Percentiles rank a stretch among this genome's conserved stretches.
Conservation (phyloP, 2,888 invertebrate species). For the Dugesia japonica region DNA sequence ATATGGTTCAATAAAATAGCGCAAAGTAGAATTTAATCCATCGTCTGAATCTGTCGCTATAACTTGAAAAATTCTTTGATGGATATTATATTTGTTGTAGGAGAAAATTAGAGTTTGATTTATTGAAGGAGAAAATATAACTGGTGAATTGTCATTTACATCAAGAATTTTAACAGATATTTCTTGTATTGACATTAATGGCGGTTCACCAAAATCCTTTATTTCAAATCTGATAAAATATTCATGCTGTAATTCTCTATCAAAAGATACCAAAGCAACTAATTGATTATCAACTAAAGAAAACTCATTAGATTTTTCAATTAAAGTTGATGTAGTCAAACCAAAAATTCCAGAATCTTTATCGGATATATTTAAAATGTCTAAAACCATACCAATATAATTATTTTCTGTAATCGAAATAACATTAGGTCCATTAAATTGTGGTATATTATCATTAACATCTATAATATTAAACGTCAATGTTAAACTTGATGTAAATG, state of each 20-base stretch:
- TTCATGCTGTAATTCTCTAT: neutral
- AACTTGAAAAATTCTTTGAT: neutral
- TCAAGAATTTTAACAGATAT: neutral
- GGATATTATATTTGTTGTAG: neutral
- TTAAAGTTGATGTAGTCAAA: neutral
- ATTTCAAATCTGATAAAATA: neutral
- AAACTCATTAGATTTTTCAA: neutral
- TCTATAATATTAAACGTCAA: neutral
- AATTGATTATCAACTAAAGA: neutral
- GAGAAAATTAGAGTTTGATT: neutral
- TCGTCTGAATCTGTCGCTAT: neutral
- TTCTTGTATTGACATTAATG: neutral
- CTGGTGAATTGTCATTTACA: neutral
- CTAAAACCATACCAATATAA: neutral
- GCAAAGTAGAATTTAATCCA: neutral
- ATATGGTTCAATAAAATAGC: neutral
- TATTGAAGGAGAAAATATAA: neutral
- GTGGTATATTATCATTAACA: neutral
- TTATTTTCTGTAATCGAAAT: neutral
- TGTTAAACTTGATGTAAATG: slow-evolving; percentile 7
- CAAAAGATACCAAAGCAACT: neutral
- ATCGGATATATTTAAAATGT: neutral
- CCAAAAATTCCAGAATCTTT: neutral
- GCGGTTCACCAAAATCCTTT: slow-evolving; percentile 1
- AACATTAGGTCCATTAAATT: neutral